Base-by-base conservation (phyloP, 1,140 invertebrate genomes). In the Hesperophylax magnus region DNA sequence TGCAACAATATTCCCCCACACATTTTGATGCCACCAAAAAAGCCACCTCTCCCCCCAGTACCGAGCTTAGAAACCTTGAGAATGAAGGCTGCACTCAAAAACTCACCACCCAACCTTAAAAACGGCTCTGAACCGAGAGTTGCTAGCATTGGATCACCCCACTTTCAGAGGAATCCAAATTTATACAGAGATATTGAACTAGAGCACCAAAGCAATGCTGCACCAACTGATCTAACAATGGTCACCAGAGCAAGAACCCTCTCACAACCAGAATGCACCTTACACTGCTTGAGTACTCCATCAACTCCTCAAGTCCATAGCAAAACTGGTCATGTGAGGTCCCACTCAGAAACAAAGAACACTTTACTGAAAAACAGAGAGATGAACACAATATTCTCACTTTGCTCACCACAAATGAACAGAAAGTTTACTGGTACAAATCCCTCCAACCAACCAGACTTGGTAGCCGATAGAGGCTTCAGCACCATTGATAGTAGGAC, bases 11-110 rank as follows among this genome's bases (percentile, higher is more conserved):
- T 92, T 53, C 91, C 93, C 1, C 92, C 90, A 27, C 93, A 91
- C 67, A 85, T 92, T 85, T 86, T 90, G 84, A 81, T 93, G 84
- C 92, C 92, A 17, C 92, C 93, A 34, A 92, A 93, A 86, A 95
- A 94, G 87, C 94, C 93, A 56, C 94, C 93, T 15, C 86, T 95
- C 81, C 94, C 94, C 79, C 93, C 93, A 9, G 92, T 93, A 63
- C 92, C 93, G 24, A 92, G 91, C 81, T 91, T 92, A 85, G 93
- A 92, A 86, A 89, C 91, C 4, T 85, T 90, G 78, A 85, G 91
- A 80, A 87, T 90, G 77, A 91, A 91, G 85, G 88, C 87, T 69
- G 85, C 86, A 5, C 85, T 89, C 54, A 90, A 89, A 87, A 87
- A 81, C 77, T 61, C 77, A 18, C 85, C 86, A 31, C 88, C 88